These are phyloP conservation scores for Lycopodina hypogea DNA, from an alignment of 37 sponge, comb jelly and placozoan species.

Conservation along the genomic window DNA sequence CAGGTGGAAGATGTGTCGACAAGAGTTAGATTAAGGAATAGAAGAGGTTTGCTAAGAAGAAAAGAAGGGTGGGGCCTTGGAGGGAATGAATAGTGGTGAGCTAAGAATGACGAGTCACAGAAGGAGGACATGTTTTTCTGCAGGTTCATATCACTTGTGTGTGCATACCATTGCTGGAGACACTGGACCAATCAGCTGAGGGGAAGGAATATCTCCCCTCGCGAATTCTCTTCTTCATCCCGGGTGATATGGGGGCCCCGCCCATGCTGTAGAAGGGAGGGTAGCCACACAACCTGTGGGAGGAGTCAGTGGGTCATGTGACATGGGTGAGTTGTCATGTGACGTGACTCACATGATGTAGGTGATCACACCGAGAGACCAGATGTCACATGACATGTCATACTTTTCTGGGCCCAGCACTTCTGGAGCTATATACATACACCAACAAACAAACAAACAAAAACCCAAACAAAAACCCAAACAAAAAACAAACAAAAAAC, in stretches of 20 bases:
- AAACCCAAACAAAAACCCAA: neutral
- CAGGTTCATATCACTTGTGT: too few relatives aligned
- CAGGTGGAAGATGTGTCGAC: too few relatives aligned
- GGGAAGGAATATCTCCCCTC: constrained; percentile 92
- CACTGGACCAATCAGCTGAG: constrained; percentile 84
- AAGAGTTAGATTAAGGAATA: too few relatives aligned
- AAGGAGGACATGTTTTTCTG: too few relatives aligned
- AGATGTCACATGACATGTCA: constrained; percentile 96
- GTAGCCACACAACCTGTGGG: constrained; percentile 86
- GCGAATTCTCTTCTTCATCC: constrained; percentile 96
- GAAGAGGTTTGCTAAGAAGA: too few relatives aligned
- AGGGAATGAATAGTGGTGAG: too few relatives aligned
- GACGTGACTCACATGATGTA: constrained; percentile 83
- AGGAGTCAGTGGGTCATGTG: constrained; percentile 4
- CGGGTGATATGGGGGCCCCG: constrained; percentile 93
- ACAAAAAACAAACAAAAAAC: neutral
- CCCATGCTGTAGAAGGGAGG: constrained; percentile 94
- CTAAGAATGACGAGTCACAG: too few relatives aligned
- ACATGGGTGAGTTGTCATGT: neutral
- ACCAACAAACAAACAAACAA: neutral
- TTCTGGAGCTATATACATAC: constrained; percentile 84
- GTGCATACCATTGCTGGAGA: constrained; percentile 71
- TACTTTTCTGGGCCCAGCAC: constrained; percentile 96
- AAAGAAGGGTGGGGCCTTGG: too few relatives aligned
- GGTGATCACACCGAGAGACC: constrained; percentile 98